Conservation (phyloP, 2,888 invertebrate genomes). For the Sesia bembeciformis region DNA sequence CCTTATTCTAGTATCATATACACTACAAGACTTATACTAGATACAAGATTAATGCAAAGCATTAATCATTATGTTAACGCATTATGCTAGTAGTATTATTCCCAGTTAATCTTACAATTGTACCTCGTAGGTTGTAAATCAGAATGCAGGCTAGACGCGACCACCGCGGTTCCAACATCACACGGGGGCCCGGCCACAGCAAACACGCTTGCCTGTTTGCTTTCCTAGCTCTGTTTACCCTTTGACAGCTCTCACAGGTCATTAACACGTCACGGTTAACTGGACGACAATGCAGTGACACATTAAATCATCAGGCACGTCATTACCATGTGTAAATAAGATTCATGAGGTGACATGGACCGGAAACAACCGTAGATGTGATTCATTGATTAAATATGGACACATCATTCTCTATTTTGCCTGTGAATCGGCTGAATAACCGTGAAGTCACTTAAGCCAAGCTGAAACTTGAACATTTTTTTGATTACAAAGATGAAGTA, state of each 20-base stretch:
- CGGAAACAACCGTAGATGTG: background rate
- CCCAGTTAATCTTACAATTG: no score
- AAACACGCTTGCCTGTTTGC: slow-evolving; percentile 27
- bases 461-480: no score
- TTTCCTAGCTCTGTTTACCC: slow-evolving; percentile 41
- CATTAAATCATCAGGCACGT: slow-evolving; percentile 40
- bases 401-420: background rate
- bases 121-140: background rate
- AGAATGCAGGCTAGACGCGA: background rate
- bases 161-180: background rate
- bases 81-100: no score
- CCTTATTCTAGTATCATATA: no score
- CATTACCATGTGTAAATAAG: slow-evolving; percentile 19
- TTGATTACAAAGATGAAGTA: no score
- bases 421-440: no score
- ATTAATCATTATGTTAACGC: no score
- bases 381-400: background rate
- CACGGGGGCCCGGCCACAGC: background rate
- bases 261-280: slow-evolving; percentile 65
- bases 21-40: no score
- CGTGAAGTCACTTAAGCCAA: no score
- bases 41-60: no score
- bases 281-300: slow-evolving; percentile 34
- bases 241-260: slow-evolving; percentile 73
- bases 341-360: background rate